phyloP scores from a whole-genome alignment of 2,888 invertebrate genomes.

The Melinaea marsaeus region DNA sequence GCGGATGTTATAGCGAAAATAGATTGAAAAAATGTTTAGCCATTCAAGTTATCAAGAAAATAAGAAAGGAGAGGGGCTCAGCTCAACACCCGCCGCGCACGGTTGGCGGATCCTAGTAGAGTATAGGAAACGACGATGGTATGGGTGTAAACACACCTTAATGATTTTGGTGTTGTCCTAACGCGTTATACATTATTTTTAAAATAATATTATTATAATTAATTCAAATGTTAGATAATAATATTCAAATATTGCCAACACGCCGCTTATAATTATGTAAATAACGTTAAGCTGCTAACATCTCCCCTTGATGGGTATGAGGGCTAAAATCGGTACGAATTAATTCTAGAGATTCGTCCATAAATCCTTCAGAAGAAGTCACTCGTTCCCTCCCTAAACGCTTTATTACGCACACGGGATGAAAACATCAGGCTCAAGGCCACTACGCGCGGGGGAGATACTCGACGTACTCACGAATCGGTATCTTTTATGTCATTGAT shows the following conservation, averaged over 20 bases:
- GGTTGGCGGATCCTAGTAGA: no score
- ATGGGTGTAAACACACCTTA: no score
- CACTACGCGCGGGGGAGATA: slow-evolving; percentile 53
- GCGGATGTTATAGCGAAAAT: no score
- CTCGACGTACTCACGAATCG: slow-evolving; percentile 34
- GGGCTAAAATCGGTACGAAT: slow-evolving; percentile 62
- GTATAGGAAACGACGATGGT: no score
- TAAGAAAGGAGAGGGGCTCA: no score
- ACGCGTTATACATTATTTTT: background rate
- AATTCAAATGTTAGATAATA: slow-evolving; percentile 7
- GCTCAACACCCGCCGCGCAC: no score
- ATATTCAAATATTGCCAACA: slow-evolving; percentile 21
- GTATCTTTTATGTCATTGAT: slow-evolving; percentile 72
- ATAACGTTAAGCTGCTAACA: slow-evolving; percentile 40
- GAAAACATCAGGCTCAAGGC: slow-evolving; percentile 75
- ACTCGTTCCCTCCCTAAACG: slow-evolving; percentile 70
- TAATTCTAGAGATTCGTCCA: slow-evolving; percentile 70
- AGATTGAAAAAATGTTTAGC: no score
- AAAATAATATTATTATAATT: background rate
- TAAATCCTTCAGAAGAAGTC: slow-evolving; percentile 73
- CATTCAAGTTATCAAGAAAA: no score
- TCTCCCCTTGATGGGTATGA: slow-evolving; percentile 43
- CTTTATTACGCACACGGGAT: slow-evolving; percentile 75
- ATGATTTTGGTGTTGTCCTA: no score
- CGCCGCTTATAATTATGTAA: slow-evolving; percentile 38